Conservation (phyloP, 1,140 invertebrate genomes). For the Hermatobates lingyangjiaoensis region DNA sequence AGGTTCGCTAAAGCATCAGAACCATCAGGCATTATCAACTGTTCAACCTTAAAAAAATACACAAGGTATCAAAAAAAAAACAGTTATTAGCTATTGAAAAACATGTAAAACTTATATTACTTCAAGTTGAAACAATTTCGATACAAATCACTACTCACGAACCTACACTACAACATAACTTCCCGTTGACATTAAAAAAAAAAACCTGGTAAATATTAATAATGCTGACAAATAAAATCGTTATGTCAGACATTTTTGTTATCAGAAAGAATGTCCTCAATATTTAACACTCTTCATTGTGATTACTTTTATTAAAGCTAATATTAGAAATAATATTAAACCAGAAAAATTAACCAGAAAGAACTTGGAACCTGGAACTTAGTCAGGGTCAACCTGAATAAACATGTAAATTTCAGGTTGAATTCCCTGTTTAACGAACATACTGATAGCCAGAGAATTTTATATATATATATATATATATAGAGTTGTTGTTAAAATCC, state of each 20-base stretch:
- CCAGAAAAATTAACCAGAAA: too few relatives aligned
- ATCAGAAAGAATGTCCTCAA: too few relatives aligned
- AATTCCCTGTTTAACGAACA: too few relatives aligned
- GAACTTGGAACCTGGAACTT: too few relatives aligned
- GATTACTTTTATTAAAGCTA: too few relatives aligned
- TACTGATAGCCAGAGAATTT: too few relatives aligned
- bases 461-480: too few relatives aligned
- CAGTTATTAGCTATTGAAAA: background rate
- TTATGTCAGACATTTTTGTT: background rate
- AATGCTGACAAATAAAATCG: background rate
- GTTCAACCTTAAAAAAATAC: slow-evolving; percentile 7
- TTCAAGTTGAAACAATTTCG: background rate
- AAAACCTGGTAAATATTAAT: background rate
- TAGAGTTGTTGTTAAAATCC: too few relatives aligned
- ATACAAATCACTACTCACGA: background rate
- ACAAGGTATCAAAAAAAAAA: background rate
- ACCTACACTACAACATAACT: background rate
- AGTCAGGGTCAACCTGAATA: too few relatives aligned
- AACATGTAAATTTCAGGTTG: too few relatives aligned
- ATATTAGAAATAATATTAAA: too few relatives aligned
- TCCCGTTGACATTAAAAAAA: background rate
- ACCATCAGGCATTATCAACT: slow-evolving; percentile 3
- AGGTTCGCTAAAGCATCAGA: background rate
- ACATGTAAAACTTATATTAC: background rate
- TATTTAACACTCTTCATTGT: too few relatives aligned